A percentile compares a stretch with the other conserved stretches of the same genome.
Conservation (phyloP, 2,797 vertebrate species). For the Xiphophorus birchmanni region DNA sequence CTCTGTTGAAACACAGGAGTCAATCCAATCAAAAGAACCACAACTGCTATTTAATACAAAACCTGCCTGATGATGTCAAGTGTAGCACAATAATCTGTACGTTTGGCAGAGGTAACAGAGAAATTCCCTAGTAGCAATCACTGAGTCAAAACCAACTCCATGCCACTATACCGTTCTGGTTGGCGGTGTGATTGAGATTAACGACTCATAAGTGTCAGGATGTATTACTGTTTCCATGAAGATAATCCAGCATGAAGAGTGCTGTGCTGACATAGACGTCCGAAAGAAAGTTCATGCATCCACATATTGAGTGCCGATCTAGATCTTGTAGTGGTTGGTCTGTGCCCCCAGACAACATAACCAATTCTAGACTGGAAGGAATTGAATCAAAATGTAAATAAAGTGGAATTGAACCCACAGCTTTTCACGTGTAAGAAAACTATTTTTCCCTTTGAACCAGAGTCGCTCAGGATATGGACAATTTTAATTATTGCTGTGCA, state of each 20-base stretch:
- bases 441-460: neutral
- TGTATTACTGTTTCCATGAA: constrained; percentile 10
- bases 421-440: neutral
- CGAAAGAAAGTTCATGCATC: neutral
- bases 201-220: constrained; percentile 14
- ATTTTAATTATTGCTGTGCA: neutral
- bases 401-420: neutral
- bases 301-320: constrained; percentile 9
- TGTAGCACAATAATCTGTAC: neutral
- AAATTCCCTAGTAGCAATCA: neutral
- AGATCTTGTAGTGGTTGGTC: neutral
- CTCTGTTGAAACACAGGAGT: neutral
- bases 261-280: constrained; percentile 29
- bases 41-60: neutral
- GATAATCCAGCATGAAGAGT: constrained; percentile 17
- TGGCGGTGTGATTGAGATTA: constrained; percentile 3
- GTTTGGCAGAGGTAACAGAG: constrained; percentile 4
- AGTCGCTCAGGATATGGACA: neutral
- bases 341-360: neutral
- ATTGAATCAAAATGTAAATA: neutral
- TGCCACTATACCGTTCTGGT: neutral
- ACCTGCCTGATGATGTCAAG: neutral
- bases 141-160: constrained; percentile 14
- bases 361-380: neutral
- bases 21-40: neutral